Base-by-base conservation (phyloP, 2,113 vertebrate genomes). In the Tragelaphus imberbis region DNA sequence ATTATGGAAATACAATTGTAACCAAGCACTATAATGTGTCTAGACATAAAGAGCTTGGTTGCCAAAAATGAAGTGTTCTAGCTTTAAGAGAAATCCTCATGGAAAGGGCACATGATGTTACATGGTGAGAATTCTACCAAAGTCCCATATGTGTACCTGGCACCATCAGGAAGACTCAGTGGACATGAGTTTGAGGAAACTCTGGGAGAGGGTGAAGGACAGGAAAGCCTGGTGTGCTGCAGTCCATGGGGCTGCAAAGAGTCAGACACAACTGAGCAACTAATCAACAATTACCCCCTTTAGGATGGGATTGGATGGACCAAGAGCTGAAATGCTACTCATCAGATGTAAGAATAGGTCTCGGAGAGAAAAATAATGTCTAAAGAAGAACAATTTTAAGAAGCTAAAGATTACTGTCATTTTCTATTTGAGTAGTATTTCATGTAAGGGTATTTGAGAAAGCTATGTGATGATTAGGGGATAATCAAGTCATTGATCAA, bases 1-100 rank as follows among this genome's bases (percentile, higher is more conserved):
- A 98, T 95, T 97, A 90, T 97, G 98, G 98, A 98, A 98, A 98
- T 97, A 88, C 97, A 96, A 94, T 96, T 92, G 97, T 96, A 97
- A 98, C 96, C 86, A 71, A 92, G 96, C 77, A 90, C 95, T 97
- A 68, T 95, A 97, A 96, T 79, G 87, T 98, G 98, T 98, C 98
- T 98, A 98, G 98, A 98, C 98, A 86, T 53, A 91, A 1, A 0
- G 30, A 47, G 19, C 75, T 59, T 21, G 9, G 90, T 82, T 98
- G 97, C 98, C 98, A 98, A 95, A 53, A 94, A 95, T 96, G 92
- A 93, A 97, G 91, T 87, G 44, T 93, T 97, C 75, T 55, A 88
- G 68, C 89, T 97, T 98, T 97, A 97, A 88, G 87, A 97, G 96
- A 93, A 95, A 90, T 92, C 91, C 94, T 97, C 87, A 17, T 95